Percentiles rank a stretch among this genome's conserved stretches.
These are phyloP conservation scores for Okapia johnstoni DNA, from an alignment of 2,113 vertebrate species.

Conservation along the genomic window DNA sequence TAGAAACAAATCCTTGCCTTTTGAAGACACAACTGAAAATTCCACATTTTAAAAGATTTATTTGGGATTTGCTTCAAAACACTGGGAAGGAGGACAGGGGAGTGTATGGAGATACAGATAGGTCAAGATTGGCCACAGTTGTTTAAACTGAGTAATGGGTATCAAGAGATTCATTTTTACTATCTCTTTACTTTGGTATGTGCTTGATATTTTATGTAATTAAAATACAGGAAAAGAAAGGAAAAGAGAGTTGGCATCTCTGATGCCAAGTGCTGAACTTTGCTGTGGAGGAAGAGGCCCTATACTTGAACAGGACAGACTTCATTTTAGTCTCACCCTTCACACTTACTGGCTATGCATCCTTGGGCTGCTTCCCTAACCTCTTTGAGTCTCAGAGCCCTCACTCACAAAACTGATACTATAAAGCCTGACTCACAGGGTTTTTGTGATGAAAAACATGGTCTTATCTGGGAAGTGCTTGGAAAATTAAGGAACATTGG, in stretches of 20 bases:
- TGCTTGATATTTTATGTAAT: not conserved
- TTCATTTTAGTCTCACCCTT: not conserved
- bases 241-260: not conserved
- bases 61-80: not conserved
- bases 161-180: not conserved
- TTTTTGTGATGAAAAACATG: not conserved
- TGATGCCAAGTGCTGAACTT: not conserved
- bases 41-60: not conserved
- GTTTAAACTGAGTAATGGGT: not conserved
- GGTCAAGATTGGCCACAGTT: not conserved
- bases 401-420: not conserved
- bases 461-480: not conserved
- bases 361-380: not conserved
- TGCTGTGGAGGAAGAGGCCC: not conserved
- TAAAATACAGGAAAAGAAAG: constrained; percentile 4
- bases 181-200: not conserved
- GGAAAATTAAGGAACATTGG: not conserved
- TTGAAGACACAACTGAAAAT: not conserved
- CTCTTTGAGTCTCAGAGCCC: not conserved
- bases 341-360: not conserved
- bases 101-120: not conserved
- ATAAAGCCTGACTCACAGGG: not conserved
- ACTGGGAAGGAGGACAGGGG: not conserved
- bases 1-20: not conserved
- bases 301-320: not conserved